Conservation (phyloP, 2,113 vertebrate genomes). For the Rhea pennata region DNA sequence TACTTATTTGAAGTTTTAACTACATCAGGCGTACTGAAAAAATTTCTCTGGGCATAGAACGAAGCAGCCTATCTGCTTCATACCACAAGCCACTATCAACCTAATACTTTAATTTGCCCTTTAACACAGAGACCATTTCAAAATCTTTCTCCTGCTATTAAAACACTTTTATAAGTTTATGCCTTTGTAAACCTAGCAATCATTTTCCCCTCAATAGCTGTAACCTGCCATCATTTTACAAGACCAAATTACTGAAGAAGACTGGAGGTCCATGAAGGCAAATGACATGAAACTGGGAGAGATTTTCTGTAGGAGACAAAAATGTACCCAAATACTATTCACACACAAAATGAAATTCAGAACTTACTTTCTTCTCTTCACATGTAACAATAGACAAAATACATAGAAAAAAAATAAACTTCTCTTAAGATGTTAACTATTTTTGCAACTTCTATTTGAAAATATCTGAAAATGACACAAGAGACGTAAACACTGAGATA, state of each 20-base stretch:
- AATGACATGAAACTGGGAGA: background rate
- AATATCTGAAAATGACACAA: background rate
- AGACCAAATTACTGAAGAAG: slow-evolving; percentile 10
- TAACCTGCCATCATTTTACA: background rate
- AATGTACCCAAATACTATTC: background rate
- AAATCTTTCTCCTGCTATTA: slow-evolving; percentile 47
- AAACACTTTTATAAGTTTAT: slow-evolving; percentile 38
- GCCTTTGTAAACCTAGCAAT: slow-evolving; percentile 23
- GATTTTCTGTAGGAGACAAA: slow-evolving; percentile 2
- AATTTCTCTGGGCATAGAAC: background rate
- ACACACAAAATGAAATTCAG: background rate
- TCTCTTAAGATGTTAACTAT: background rate
- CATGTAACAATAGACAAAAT: background rate
- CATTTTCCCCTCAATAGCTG: background rate
- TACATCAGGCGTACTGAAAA: background rate
- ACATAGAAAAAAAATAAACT: background rate
- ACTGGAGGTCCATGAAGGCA: background rate
- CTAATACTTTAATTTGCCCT: background rate
- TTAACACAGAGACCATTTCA: slow-evolving; percentile 19
- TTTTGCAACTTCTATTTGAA: background rate
- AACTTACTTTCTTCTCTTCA: background rate
- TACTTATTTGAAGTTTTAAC: slow-evolving; percentile 29
- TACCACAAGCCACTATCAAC: background rate
- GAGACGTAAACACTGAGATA: background rate
- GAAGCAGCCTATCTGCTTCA: slow-evolving; percentile 23